Evolutionary conservation across 2,113 vertebrate genomes (phyloP), one percentile per base, ranked within the genome.

Genomic region (Corvus moneduloides): DNA sequence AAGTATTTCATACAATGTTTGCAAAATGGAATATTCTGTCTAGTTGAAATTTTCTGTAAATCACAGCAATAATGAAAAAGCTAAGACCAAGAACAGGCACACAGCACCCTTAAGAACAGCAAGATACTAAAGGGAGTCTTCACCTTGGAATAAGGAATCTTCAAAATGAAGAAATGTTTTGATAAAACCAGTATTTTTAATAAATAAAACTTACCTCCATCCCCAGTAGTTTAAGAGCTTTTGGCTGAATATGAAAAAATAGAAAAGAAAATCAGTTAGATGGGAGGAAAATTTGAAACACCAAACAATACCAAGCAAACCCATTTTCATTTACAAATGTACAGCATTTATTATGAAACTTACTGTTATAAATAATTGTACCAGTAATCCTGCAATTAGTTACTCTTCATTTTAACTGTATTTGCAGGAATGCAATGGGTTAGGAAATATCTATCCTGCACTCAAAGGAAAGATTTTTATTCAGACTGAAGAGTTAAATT

Each of bases 201-300:
- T 39, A 82, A 92, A 95, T 46, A 22, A 44, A 81, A 91, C 97
- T 97, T 97, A 99, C 99, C 98, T 99, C 99, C 99, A 99, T 99
- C 88, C 99, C 99, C 33, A 99, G 98, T 77, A 99, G 98, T 94
- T 99, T 99, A 72, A 99, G 98, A 81, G 99, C 99, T 97, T 99
- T 99, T 44, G 99, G 99, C 99, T 99, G 97, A 89, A 95, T 90
- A 72, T 88, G 88, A 90, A 97, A 77, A 93, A 83, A 73, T 30
- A 77, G 64, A 89, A 87, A 94, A 89, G 21, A 87, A 87, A 64
- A 80, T 49, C 23, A 92, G 69, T 44, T 88, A 76, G 51, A 83
- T 59, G 5, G 18, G 28, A 85, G 12, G 43, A 27, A 80, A 88
- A 90, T 87, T 39, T 48, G 20, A 78, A 88, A 96, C 33, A 71